These are phyloP conservation scores for Alces alces DNA, from an alignment of 2,113 vertebrate species.

Conservation along the genomic window DNA sequence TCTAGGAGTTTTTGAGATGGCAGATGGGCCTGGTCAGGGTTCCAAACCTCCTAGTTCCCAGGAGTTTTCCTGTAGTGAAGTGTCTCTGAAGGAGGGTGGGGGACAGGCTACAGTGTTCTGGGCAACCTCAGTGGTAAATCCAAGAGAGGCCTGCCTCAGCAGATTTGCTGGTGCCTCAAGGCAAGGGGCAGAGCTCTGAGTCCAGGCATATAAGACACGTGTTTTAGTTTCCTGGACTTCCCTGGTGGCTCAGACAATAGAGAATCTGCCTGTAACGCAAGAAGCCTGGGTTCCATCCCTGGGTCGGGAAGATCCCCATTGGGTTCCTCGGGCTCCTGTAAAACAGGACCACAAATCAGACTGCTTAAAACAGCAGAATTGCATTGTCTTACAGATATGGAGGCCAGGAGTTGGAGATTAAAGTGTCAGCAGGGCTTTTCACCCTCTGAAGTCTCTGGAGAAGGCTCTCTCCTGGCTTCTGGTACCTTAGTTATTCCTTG, in stretches of 20 bases:
- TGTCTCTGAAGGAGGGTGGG: background rate
- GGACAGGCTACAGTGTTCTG: background rate
- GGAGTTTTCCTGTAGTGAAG: background rate
- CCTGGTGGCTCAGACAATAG: background rate
- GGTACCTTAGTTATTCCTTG: background rate
- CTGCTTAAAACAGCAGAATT: background rate
- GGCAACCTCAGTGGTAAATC: background rate
- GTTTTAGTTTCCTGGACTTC: background rate
- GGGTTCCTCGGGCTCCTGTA: background rate
- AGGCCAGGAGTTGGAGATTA: background rate
- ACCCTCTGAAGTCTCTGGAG: background rate
- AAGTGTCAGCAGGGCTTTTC: background rate
- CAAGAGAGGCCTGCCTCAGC: background rate
- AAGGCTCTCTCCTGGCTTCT: background rate
- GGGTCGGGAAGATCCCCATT: background rate
- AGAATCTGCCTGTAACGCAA: background rate
- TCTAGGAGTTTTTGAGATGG: background rate
- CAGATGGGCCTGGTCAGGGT: background rate
- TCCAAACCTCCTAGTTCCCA: background rate
- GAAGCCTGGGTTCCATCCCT: background rate
- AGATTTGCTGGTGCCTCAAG: background rate
- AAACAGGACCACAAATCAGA: background rate
- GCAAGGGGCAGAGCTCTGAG: background rate
- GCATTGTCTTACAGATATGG: background rate
- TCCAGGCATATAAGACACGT: background rate